Conservation (phyloP, 2,888 invertebrate species). For the Trachelus stipa region DNA sequence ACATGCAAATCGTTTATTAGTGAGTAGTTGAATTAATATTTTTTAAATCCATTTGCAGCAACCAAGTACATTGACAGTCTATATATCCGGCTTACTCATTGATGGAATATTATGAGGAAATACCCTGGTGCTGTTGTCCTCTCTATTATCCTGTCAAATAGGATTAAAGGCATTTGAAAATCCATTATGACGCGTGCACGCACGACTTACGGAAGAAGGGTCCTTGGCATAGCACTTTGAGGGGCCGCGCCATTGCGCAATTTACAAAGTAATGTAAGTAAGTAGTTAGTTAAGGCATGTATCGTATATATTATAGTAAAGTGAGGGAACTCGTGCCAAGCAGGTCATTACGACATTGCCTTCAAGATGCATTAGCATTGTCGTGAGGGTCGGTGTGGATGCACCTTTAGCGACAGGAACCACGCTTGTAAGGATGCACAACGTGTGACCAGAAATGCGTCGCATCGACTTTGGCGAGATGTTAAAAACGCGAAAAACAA, state of each 20-base stretch:
- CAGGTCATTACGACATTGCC: conserved; percentile 28
- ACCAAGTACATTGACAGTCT: background rate
- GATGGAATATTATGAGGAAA: background rate
- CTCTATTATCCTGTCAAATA: background rate
- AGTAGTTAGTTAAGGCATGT: background rate
- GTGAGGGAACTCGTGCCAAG: conserved; percentile 24
- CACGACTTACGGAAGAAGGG: conserved; percentile 17
- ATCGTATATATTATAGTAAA: background rate
- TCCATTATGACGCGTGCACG: background rate
- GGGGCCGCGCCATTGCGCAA: background rate
- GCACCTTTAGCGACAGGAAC: background rate
- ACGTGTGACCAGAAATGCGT: background rate
- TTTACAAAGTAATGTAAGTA: background rate
- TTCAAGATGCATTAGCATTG: conserved; percentile 21
- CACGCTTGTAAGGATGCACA: background rate
- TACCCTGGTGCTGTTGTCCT: background rate
- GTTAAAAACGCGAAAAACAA: conserved; percentile 6
- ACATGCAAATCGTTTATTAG: background rate
- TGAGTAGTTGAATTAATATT: background rate
- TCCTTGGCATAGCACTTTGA: conserved; percentile 31
- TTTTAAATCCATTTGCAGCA: background rate
- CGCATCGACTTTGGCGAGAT: background rate
- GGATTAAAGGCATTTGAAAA: conserved; percentile 12
- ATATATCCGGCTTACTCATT: background rate
- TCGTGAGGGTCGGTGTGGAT: background rate